phyloP scores from a whole-genome alignment of 2,113 vertebrate genomes.

The Eubucco bourcierii region DNA sequence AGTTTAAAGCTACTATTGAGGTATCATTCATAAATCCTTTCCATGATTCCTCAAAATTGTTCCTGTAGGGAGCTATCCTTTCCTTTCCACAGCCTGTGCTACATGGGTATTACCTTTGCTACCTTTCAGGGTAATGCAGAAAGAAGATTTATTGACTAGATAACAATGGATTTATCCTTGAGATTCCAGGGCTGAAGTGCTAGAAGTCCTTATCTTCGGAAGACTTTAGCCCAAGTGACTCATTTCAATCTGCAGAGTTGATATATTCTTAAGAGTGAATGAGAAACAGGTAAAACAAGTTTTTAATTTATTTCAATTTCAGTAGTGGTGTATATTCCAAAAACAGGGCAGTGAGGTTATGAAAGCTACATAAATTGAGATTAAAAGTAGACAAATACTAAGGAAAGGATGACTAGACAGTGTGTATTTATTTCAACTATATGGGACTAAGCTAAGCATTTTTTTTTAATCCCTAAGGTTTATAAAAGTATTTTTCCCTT shows the following conservation, averaged over 20 bases:
- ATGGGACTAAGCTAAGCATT: neutral
- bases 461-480: neutral
- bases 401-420: neutral
- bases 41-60: neutral
- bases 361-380: neutral
- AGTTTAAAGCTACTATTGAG: neutral
- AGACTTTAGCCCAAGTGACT: neutral
- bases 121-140: neutral
- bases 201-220: neutral
- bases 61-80: neutral
- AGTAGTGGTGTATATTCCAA: neutral
- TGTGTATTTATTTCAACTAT: neutral
- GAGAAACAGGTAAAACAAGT: neutral
- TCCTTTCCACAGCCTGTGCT: neutral
- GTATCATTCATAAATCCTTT: neutral
- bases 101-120: neutral
- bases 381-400: neutral
- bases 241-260: neutral
- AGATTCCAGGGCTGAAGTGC: neutral
- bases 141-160: neutral
- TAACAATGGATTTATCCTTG: neutral
- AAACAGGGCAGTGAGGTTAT: neutral
- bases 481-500: neutral
- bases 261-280: neutral
- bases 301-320: neutral